These are phyloP conservation scores for Rhyacophila brunnea DNA, from an alignment of 1,140 invertebrate genomes.

Conservation along the genomic window DNA sequence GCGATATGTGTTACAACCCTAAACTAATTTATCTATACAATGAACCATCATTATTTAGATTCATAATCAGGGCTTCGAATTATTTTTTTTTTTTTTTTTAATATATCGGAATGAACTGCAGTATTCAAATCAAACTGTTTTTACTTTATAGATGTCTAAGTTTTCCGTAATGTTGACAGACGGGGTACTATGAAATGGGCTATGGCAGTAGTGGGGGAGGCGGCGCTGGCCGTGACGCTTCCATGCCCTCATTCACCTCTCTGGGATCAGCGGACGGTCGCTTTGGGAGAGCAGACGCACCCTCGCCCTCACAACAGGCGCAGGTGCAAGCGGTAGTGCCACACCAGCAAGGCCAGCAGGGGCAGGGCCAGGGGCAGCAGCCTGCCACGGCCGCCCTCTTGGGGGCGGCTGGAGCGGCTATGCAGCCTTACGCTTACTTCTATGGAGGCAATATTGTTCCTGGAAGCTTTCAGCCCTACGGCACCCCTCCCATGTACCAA, in stretches of 20 bases:
- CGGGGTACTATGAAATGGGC: conserved; percentile 67
- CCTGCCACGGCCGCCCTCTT: conserved; percentile 44
- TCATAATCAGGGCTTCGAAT: too few relatives aligned
- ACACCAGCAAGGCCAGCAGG: conserved; percentile 45
- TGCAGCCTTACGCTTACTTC: conserved; percentile 65
- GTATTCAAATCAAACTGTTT: too few relatives aligned
- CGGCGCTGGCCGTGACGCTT: conserved; percentile 64
- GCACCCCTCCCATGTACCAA: conserved; percentile 66
- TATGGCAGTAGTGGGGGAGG: conserved; percentile 57
- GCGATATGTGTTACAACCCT: too few relatives aligned
- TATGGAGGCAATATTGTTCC: conserved; percentile 67
- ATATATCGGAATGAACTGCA: too few relatives aligned
- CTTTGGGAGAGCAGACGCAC: conserved; percentile 63
- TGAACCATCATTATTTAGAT: too few relatives aligned
- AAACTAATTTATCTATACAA: too few relatives aligned
- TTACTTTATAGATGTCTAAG: too few relatives aligned
- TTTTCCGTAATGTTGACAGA: conserved; percentile 24
- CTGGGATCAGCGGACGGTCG: conserved; percentile 73
- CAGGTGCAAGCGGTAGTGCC: conserved; percentile 68
- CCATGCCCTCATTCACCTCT: conserved; percentile 71
- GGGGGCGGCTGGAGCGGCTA: conserved; percentile 46
- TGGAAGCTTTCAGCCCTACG: conserved; percentile 66
- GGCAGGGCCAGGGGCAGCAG: conserved; percentile 30
- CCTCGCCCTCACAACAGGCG: conserved; percentile 61
- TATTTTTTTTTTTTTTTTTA: too few relatives aligned